Base-by-base conservation (phyloP, 2,888 invertebrate species). In the Cacoxenus indagator region DNA sequence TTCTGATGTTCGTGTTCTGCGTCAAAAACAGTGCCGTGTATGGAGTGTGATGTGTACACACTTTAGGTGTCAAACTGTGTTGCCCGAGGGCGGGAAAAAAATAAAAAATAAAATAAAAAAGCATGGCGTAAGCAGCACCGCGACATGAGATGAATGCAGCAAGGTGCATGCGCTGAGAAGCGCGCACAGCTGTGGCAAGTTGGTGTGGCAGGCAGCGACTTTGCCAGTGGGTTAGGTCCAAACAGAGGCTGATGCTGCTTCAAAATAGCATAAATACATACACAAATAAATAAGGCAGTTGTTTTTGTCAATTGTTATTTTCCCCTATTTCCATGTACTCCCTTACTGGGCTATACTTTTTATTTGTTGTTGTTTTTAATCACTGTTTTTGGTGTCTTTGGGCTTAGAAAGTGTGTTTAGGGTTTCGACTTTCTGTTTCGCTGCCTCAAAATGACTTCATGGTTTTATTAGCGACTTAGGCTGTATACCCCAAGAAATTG, bases 41-140 rank as follows among this genome's bases (percentile, higher is more conserved):
- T 3, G 22, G 51, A 24, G 37, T 19, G 14, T 31, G 29, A 9
- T 31, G 17, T 61, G 76, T 75, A 78, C 80, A 80, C 80, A 83
- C 80, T 80, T 83, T 83, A 80, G 80, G 80, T 80, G 80, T 80
- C 80, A 80, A 83, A 55, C 54, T 57, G 54, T 55, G 66, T 27
- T n/a, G 66, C 45, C 57, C 45, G 57, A 31, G 43, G 83, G 83
- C 76, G 67, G 17, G 48, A n/a, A 19, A 48, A 48, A 48, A 48
- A 48, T 19, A 48, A 48, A 17, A 48, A 8, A 22, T 17, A 19
- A 17, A 31, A 31, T 8, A 31, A 0, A 9, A 31, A 31, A 9
- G 31, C 31, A 31, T 31, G 31, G 9, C 5, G 9, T n/a, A 59
- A 29, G 74, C 73, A 70, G 51, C 62, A 67, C 70, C 64, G 61